Evolutionary conservation across 2,888 invertebrate species (phyloP).

Genomic region (Andrena dorsata): DNA sequence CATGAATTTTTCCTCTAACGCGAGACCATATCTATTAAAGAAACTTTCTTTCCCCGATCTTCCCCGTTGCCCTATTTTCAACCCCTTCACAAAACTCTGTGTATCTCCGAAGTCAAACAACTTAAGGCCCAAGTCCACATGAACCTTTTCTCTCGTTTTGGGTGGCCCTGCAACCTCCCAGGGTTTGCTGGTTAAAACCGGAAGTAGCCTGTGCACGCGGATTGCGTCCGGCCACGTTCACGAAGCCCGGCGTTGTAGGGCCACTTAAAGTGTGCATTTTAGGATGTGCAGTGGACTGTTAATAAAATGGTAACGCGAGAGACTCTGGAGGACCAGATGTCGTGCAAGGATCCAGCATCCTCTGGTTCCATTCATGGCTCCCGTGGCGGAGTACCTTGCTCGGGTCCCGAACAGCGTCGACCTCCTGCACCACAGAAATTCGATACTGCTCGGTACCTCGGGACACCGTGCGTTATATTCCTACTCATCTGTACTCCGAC

Average conservation of each 20-base stretch:
- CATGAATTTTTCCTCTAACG: too few species aligned
- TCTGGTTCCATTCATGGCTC: conserved; percentile 70
- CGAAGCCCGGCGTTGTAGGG: background rate
- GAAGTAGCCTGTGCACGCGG: background rate
- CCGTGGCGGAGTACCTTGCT: conserved; percentile 67
- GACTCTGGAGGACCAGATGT: conserved; percentile 68
- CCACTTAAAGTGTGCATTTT: conserved; percentile 1
- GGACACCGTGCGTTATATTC: conserved; percentile 54
- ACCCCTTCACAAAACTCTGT: too few species aligned
- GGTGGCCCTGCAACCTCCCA: background rate
- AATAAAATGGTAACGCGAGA: conserved; percentile 60
- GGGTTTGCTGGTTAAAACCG: background rate
- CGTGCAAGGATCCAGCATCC: conserved; percentile 67
- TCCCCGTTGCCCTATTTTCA: too few species aligned
- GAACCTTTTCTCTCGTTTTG: background rate
- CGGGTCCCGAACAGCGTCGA: conserved; percentile 62
- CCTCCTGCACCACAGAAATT: conserved; percentile 73
- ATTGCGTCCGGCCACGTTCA: background rate
- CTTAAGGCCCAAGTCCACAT: too few species aligned
- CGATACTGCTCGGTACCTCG: conserved; percentile 65
- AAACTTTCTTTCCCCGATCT: too few species aligned
- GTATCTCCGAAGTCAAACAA: too few species aligned
- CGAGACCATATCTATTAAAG: too few species aligned
- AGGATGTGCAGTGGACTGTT: conserved; percentile 37
- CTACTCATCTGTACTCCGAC: conserved; percentile 61